Conservation (phyloP, 2,888 invertebrate species). For the Nomada goodeniana region DNA sequence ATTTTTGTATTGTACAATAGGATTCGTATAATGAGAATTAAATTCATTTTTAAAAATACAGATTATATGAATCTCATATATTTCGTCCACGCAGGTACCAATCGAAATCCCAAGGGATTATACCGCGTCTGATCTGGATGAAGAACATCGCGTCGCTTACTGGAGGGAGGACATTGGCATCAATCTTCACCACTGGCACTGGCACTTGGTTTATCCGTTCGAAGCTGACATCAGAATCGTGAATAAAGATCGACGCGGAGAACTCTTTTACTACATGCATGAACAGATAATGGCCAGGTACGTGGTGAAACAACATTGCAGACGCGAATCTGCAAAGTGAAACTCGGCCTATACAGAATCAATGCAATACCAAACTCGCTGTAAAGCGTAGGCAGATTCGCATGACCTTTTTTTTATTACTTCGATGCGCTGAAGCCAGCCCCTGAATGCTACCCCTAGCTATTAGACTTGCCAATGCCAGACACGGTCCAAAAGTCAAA, state of each 20-base stretch:
- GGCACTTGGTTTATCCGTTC: conserved; percentile 95
- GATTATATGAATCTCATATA: background rate
- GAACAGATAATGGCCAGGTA: conserved; percentile 88
- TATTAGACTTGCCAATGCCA: too few species aligned
- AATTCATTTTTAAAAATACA: too few species aligned
- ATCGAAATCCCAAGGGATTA: conserved; percentile 90
- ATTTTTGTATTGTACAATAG: too few species aligned
- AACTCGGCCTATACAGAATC: too few species aligned
- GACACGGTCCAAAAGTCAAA: too few species aligned
- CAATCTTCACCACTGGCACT: conserved; percentile 96
- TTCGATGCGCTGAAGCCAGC: too few species aligned
- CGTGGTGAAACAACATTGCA: background rate
- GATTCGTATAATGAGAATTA: too few species aligned
- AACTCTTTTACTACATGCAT: conserved; percentile 93
- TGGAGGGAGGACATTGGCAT: conserved; percentile 94
- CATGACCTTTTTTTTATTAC: too few species aligned
- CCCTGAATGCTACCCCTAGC: too few species aligned
- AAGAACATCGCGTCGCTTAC: conserved; percentile 92
- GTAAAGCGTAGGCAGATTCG: too few species aligned
- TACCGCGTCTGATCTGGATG: conserved; percentile 90
- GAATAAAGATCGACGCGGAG: conserved; percentile 91
- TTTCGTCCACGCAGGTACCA: conserved; percentile 78
- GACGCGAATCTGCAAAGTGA: too few species aligned
- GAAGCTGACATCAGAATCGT: conserved; percentile 88
- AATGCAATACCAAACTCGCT: too few species aligned